Percentiles rank a stretch among this genome's conserved stretches.
phyloP scores from a whole-genome alignment of 2,888 invertebrate species.

The Drosophila demipolita region DNA sequence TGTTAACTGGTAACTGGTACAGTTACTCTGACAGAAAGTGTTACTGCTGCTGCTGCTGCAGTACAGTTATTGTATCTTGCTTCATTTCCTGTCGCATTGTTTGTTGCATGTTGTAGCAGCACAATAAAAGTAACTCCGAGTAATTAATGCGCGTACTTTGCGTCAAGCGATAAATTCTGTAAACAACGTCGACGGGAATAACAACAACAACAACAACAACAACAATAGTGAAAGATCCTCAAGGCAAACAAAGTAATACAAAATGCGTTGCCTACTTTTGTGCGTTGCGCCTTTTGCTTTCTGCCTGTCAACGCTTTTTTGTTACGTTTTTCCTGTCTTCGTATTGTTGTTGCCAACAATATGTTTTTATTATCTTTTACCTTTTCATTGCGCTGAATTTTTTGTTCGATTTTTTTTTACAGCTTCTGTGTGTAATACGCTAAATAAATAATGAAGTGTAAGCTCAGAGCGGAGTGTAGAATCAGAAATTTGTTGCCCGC shows the following conservation, averaged over 20 bases:
- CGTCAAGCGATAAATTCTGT: slow-evolving; percentile 75
- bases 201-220: slow-evolving; percentile 36
- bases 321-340: slow-evolving; percentile 35
- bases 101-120: slow-evolving; percentile 68
- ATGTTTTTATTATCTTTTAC: slow-evolving; percentile 78
- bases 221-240: slow-evolving; percentile 23
- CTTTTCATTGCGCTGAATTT: slow-evolving; percentile 64
- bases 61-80: slow-evolving; percentile 49
- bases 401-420: slow-evolving; percentile 10
- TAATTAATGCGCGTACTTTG: slow-evolving; percentile 81
- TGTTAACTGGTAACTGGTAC: slow-evolving; percentile 1
- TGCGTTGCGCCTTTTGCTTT: slow-evolving; percentile 43
- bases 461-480: slow-evolving; percentile 28
- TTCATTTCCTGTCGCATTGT: slow-evolving; percentile 79
- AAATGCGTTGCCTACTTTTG: slow-evolving; percentile 68
- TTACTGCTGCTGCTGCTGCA: slow-evolving; percentile 19
- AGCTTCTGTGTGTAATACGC: slow-evolving; percentile 22
- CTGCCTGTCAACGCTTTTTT: slow-evolving; percentile 19
- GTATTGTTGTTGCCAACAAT: slow-evolving; percentile 73
- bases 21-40: slow-evolving; percentile 16
- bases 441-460: slow-evolving; percentile 76
- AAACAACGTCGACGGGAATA: slow-evolving; percentile 30
- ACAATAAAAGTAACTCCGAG: slow-evolving; percentile 81
- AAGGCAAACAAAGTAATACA: slow-evolving; percentile 37
- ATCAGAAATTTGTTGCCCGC: slow-evolving; percentile 21